Evolutionary conservation across 2,888 invertebrate genomes (phyloP), one percentile per base, ranked within the genome.

Genomic region (Drosophila hamatofila): DNA sequence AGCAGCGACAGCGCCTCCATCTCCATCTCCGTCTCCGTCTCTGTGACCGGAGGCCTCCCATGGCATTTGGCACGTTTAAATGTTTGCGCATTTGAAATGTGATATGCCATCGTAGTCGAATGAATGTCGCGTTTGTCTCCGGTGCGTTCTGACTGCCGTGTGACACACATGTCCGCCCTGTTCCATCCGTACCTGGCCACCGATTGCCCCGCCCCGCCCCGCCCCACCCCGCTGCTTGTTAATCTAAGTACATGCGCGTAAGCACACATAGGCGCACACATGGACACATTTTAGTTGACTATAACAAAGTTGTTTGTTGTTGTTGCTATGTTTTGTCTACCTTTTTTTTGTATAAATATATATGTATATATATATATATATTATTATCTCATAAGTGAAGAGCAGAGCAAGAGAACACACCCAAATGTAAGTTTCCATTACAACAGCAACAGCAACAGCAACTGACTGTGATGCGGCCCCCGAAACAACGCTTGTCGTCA

Each of bases 41-140:
- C 3, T n/a, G 33, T n/a, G 18, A 12, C 51, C 48, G 12, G 48
- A 49, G 48, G 55, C 11, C 60, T 21, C n/a, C 35, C 25, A 46
- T 66, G 58, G 52, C 61, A 59, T 79, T 80, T 63, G 63, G 60
- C 75, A 68, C 73, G 81, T 69, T 76, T 64, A 58, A 69, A 72
- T 72, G 77, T 80, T 83, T 72, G 77, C 72, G 51, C 65, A 72
- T 80, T 83, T 69, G 80, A 76, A 77, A 80, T 77, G 58, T 71
- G 83, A 80, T 80, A 80, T 65, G 67, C 23, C 41, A 49, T n/a
- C 51, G 70, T 27, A 8, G 35, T 49, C 54, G 60, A 54, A 56
- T 70, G 71, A 60, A 61, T 60, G 70, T 59, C 67, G 67, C 48
- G 35, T 21, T 56, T 64, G 67, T 64, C 48, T 52, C 30, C 63